Base-by-base conservation (phyloP, 2,797 vertebrate species). In the Pangasius macronema region DNA sequence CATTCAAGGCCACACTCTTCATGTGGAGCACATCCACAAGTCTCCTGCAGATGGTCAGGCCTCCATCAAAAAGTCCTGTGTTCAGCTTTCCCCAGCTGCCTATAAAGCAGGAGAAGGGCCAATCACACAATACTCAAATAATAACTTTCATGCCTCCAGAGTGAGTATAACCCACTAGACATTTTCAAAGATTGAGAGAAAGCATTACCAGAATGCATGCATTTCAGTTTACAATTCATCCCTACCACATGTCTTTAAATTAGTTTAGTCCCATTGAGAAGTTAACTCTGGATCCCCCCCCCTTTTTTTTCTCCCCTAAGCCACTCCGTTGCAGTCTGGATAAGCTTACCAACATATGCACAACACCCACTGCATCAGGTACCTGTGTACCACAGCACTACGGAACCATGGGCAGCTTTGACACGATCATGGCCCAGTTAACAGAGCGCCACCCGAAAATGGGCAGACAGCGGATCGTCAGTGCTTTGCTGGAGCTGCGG, bases 371-470 rank as follows among this genome's bases (percentile, higher is more conserved):
- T 0, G 87, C 93, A 0, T 89, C 90, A 22, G 93, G 90, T 8
- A 93, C 93, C 33, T 94, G 55, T 4, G 90, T 94, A 36, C 92
- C 93, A 6, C 92, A 92, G 18, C 93, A 93, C 85, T 93, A 88
- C 2, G 91, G 87, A 90, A 93, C 92, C 88, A 93, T 93, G 93
- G 92, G 90, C 36, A 92, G 95, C 87, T 93, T 95, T 7, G 90
- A 95, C 13, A 87, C 72, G 1, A 90, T 96, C 84, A 94, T 95
- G 92, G 83, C 89, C 0, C 90, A 91, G 30, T 92, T 96, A 87
- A 90, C 20, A 0, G 89, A 88, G 89, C 91, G 72, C 14, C 94
- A 96, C 91, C 94, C 94, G 0, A 36, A 88, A 2, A 39, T 89
- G 0, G 79, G 81, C 18, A 87, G 90, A 80, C 87, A 93, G 89